These are phyloP conservation scores for Sepiola atlantica DNA, from an alignment of 2,888 invertebrate genomes.

Conservation along the genomic window DNA sequence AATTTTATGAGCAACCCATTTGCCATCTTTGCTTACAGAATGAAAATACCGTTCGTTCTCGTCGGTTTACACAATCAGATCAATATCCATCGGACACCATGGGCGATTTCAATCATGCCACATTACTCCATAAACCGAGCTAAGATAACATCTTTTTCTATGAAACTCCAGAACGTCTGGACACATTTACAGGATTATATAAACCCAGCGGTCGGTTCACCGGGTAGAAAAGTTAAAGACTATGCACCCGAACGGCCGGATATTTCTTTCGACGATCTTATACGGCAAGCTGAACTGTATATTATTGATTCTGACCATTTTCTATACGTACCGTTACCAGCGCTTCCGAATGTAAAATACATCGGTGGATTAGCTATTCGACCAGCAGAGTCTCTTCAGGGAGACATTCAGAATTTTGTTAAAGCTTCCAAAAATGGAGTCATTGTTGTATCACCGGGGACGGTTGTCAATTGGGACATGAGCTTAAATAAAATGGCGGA, in stretches of 20 bases:
- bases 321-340: slow-evolving; percentile 50
- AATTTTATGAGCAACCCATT: no score
- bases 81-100: no score
- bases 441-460: slow-evolving; percentile 56
- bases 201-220: background rate
- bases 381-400: slow-evolving; percentile 50
- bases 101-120: no score
- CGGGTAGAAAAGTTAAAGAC: slow-evolving; percentile 37
- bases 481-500: slow-evolving; percentile 49
- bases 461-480: slow-evolving; percentile 38
- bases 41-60: no score
- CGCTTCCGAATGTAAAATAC: slow-evolving; percentile 51
- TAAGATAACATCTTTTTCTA: no score
- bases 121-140: no score
- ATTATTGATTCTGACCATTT: slow-evolving; percentile 50
- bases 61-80: no score
- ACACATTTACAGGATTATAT: no score
- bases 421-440: slow-evolving; percentile 50
- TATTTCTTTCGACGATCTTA: slow-evolving; percentile 47
- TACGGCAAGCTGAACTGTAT: slow-evolving; percentile 52
- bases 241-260: slow-evolving; percentile 50
- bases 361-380: slow-evolving; percentile 52
- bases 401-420: slow-evolving; percentile 50
- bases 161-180: no score
- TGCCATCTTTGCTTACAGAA: no score